Percentiles rank a stretch among this genome's conserved stretches.
These are phyloP conservation scores for Zosterops pallidus DNA, from an alignment of 2,113 vertebrate genomes.

Conservation along the genomic window DNA sequence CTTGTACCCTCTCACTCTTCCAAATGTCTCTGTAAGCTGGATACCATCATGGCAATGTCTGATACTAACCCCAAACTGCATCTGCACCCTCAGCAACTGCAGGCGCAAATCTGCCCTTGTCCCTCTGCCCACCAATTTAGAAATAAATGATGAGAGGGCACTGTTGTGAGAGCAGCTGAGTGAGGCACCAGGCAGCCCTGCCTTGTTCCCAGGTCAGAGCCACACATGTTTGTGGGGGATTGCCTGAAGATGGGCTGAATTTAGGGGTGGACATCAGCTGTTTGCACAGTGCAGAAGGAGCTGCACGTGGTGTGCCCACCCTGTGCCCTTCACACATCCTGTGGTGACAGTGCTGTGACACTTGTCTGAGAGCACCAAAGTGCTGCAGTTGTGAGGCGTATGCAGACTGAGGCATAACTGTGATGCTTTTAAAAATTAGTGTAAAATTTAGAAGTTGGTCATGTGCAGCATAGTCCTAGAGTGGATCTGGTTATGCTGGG, in stretches of 20 bases:
- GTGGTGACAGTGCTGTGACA: accelerated
- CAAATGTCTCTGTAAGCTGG: neutral
- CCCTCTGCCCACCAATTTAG: neutral
- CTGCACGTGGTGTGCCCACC: neutral
- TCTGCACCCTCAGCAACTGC: neutral
- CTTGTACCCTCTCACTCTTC: neutral
- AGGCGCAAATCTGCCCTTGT: neutral
- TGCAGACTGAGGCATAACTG: neutral
- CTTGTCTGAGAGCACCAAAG: neutral
- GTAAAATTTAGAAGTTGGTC: neutral
- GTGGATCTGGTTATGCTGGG: neutral
- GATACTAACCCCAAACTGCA: neutral
- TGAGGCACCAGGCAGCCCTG: neutral
- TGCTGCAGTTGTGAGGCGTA: neutral
- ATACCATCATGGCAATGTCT: neutral
- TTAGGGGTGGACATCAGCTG: neutral
- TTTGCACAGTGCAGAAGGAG: neutral
- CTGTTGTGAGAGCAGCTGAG: neutral
- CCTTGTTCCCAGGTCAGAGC: neutral
- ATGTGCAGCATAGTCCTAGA: neutral
- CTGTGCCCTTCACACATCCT: neutral
- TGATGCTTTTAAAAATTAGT: neutral
- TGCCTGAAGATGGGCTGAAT: neutral
- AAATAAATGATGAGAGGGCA: neutral
- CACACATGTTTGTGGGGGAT: accelerated